These are phyloP conservation scores for Drosophila rellima DNA, from an alignment of 2,888 invertebrate species.

Conservation along the genomic window DNA sequence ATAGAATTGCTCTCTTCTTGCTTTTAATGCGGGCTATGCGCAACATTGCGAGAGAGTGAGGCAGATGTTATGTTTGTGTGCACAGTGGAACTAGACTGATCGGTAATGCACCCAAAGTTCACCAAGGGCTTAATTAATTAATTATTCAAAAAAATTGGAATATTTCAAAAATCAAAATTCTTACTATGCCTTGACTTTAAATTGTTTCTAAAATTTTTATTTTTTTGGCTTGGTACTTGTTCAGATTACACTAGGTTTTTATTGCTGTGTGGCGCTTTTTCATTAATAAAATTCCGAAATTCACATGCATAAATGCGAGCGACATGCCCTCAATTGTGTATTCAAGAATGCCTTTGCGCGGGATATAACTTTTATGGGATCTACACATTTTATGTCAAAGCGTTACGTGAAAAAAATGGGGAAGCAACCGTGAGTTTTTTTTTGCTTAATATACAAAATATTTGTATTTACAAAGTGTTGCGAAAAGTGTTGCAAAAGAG, in stretches of 20 bases:
- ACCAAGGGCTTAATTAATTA: not conserved
- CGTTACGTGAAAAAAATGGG: slow-evolving; percentile 68
- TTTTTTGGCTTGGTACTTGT: not conserved
- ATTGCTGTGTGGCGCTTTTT: slow-evolving; percentile 7
- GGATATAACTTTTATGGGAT: slow-evolving; percentile 68
- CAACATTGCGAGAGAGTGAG: slow-evolving; percentile 5
- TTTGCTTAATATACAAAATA: not conserved
- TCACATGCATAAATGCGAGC: slow-evolving; percentile 17
- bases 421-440: slow-evolving; percentile 41
- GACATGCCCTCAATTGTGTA: slow-evolving; percentile 56
- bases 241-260: slow-evolving; percentile 7
- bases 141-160: not conserved
- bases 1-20: slow-evolving; percentile 4
- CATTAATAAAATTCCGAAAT: slow-evolving; percentile 13
- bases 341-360: slow-evolving; percentile 55
- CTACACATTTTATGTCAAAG: slow-evolving; percentile 73
- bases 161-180: not conserved
- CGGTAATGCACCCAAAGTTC: not conserved
- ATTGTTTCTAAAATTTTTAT: not conserved
- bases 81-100: slow-evolving; percentile 41
- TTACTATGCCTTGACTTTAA: slow-evolving; percentile 8
- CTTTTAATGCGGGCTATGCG: slow-evolving; percentile 36
- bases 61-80: slow-evolving; percentile 8
- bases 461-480: slow-evolving; percentile 15
- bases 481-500: slow-evolving; percentile 10